Conservation (phyloP, 2,797 vertebrate genomes). For the Cynodonichthys magdalenae region DNA sequence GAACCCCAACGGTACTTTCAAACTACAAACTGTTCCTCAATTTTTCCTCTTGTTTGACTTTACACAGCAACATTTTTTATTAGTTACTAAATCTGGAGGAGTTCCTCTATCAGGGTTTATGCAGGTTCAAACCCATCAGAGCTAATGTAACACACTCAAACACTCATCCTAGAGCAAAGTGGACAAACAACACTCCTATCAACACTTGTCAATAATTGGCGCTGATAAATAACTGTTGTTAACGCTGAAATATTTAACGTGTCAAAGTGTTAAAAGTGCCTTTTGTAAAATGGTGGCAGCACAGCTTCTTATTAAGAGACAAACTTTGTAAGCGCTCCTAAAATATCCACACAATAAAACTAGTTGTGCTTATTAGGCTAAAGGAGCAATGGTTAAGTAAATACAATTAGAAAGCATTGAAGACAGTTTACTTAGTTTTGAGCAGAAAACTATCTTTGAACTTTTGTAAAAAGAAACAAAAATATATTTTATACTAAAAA, state of each 20-base stretch:
- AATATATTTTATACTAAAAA: constrained; percentile 13
- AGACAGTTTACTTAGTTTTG: constrained; percentile 9
- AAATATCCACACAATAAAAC: background rate
- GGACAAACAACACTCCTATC: constrained; percentile 63
- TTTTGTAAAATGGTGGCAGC: constrained; percentile 34
- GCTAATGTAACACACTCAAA: constrained; percentile 41
- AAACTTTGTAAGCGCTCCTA: constrained; percentile 36
- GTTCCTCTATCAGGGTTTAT: constrained; percentile 12
- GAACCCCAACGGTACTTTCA: constrained; percentile 97
- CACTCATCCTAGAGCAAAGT: constrained; percentile 47
- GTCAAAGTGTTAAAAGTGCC: constrained; percentile 36
- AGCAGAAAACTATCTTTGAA: constrained; percentile 6
- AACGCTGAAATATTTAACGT: constrained; percentile 48
- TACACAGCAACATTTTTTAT: constrained; percentile 5
- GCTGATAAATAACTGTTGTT: constrained; percentile 38
- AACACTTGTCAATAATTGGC: constrained; percentile 58
- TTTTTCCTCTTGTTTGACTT: constrained; percentile 8
- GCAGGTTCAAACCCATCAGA: constrained; percentile 35
- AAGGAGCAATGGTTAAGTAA: constrained; percentile 6
- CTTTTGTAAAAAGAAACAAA: constrained; percentile 17
- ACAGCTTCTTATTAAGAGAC: constrained; percentile 11
- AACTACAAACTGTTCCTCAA: constrained; percentile 3
- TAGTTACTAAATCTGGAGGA: constrained; percentile 18
- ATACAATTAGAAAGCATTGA: constrained; percentile 3
- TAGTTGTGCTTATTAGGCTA: background rate